Conservation (phyloP, 92 coral and sea anemone species). For the Pocillopora meandrina region DNA sequence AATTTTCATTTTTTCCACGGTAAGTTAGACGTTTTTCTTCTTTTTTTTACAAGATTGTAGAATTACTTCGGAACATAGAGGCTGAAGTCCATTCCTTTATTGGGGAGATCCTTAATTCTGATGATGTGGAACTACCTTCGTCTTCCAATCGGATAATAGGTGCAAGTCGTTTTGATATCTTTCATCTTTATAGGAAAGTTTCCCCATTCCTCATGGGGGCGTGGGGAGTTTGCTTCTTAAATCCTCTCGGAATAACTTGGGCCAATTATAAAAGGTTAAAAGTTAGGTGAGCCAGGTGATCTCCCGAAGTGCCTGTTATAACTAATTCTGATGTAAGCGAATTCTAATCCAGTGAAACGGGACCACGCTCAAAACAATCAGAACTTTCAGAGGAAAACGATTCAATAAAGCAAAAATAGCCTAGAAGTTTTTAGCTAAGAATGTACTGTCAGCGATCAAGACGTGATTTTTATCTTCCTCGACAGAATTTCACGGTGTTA, state of each 20-base stretch:
- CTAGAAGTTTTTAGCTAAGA: too few species aligned
- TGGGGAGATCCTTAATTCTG: neutral
- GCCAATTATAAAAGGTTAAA: too few species aligned
- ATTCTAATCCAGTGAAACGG: too few species aligned
- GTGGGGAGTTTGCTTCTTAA: too few species aligned
- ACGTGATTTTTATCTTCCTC: neutral
- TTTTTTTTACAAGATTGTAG: conserved; percentile 6
- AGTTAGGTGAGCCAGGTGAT: too few species aligned
- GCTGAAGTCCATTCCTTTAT: neutral
- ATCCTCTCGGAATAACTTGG: too few species aligned
- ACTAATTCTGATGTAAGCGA: too few species aligned
- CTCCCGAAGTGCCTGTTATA: too few species aligned
- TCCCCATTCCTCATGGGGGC: neutral
- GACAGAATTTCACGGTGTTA: neutral
- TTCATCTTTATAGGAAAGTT: neutral
- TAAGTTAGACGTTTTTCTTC: neutral
- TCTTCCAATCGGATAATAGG: neutral
- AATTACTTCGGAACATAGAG: neutral
- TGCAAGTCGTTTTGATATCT: neutral
- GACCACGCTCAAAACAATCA: too few species aligned
- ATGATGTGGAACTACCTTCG: neutral
- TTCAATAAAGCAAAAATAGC: too few species aligned
- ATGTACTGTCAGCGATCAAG: neutral
- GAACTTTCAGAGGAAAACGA: too few species aligned
- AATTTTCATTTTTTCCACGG: too few species aligned